Percentiles rank a stretch among this genome's conserved stretches.
These are phyloP conservation scores for Xenopus petersii DNA, from an alignment of 2,797 vertebrate species.

Conservation along the genomic window DNA sequence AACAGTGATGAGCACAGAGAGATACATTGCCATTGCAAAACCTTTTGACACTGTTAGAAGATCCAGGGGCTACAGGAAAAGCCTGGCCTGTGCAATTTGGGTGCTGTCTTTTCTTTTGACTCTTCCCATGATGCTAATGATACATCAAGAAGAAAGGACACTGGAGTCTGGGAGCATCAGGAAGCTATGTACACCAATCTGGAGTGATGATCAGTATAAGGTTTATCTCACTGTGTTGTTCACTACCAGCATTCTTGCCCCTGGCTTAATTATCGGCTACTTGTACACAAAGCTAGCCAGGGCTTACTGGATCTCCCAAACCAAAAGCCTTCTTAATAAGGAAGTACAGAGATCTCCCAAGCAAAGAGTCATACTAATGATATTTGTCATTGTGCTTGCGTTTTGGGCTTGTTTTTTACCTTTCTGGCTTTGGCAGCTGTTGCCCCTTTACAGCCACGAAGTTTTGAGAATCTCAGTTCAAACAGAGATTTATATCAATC, in stretches of 20 bases:
- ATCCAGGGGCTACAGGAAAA: constrained; percentile 66
- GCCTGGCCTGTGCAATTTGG: constrained; percentile 75
- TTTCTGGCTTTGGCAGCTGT: constrained; percentile 85
- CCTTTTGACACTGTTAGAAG: constrained; percentile 72
- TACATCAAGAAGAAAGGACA: constrained; percentile 75
- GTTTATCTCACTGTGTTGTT: constrained; percentile 78
- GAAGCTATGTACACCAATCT: constrained; percentile 76
- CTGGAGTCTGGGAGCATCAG: constrained; percentile 61
- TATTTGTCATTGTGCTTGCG: constrained; percentile 77
- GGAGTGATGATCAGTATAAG: constrained; percentile 80
- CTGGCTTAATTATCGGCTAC: constrained; percentile 77
- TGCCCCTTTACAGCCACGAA: constrained; percentile 76
- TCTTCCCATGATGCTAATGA: constrained; percentile 82
- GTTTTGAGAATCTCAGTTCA: constrained; percentile 68
- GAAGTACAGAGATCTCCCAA: constrained; percentile 70
- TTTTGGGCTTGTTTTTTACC: constrained; percentile 87
- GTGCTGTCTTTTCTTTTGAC: constrained; percentile 75
- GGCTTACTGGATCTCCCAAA: constrained; percentile 82
- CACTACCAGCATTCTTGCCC: constrained; percentile 81
- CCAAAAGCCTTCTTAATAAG: constrained; percentile 67
- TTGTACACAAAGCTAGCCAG: constrained; percentile 76
- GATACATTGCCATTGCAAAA: constrained; percentile 75
- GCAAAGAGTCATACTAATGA: constrained; percentile 78
- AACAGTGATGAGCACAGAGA: constrained; percentile 79
- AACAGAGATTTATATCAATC: constrained; percentile 79